Evolutionary conservation across 2,888 invertebrate genomes (phyloP), one percentile per base, ranked within the genome.

Genomic region (Hemicrepidius hirtus): DNA sequence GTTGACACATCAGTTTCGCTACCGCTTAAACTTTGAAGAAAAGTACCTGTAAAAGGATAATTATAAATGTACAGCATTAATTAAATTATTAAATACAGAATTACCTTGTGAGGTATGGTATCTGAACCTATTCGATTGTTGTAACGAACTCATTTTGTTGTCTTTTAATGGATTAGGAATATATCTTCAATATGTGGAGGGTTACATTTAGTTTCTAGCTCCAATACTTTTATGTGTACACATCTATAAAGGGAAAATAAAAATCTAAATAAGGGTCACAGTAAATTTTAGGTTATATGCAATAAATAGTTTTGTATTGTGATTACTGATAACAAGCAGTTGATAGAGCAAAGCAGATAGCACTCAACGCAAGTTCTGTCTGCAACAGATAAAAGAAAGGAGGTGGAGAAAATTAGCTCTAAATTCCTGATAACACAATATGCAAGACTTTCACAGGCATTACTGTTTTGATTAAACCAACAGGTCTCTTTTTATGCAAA

Each of bases 1-100:
- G 96, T 96, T 12, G 95, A 96, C 70, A 95, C 93, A 88, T 96
- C 96, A 4, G 96, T 95, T 87, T 96, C 96, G 84, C 95, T 95
- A 40, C 95, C 95, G 79, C 95, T 94, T 78, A 94, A 88, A 85
- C 94, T 94, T 88, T 92, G 92, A 49, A 91, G 91, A 82, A 92
- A 91, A 77, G 90, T 91, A 70, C 80, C 82, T 80, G 53, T 41
- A 68, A 74, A 73, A 73, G 46, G 9, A 65, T 9, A 7, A 32
- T 7, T 32, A 32, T 32, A 9, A 32, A 32, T 32, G 9, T 9
- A 32, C 32, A 28, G 3, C 28, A 37, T 12, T 40, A 3, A 13
- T 6, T 4, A 13, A 3, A 13, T 13, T 13, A 40, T 3, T 18
- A 18, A 16, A 46, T 4, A 16, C 21, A 18, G 64, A 40, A 44